Evolutionary conservation across 2,888 invertebrate species (phyloP).

Genomic region (Nezara viridula): DNA sequence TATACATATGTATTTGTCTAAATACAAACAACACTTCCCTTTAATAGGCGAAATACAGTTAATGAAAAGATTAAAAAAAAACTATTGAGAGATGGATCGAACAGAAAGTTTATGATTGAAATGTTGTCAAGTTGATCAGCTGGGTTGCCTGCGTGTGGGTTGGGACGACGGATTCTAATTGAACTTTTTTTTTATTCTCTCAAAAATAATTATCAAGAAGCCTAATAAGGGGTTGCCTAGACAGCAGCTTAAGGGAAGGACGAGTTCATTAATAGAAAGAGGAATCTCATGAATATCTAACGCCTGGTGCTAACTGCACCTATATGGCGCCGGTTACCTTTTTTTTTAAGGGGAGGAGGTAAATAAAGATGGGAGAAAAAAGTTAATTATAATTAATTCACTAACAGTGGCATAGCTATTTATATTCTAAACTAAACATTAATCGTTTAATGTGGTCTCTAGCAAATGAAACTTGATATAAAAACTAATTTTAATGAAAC

Average conservation of each 20-base stretch:
- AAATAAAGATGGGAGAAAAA: too few species aligned
- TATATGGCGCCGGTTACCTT: not conserved
- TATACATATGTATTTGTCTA: too few species aligned
- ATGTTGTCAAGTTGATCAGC: not conserved
- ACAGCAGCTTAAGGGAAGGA: constrained; percentile 16
- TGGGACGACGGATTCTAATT: not conserved
- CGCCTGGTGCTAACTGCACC: not conserved
- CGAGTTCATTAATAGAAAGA: constrained; percentile 17
- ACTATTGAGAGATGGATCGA: not conserved
- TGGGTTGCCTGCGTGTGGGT: not conserved
- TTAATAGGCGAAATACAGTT: too few species aligned
- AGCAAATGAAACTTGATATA: too few species aligned
- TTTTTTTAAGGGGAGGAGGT: too few species aligned
- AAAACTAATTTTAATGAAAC: too few species aligned
- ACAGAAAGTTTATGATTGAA: not conserved
- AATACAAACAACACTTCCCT: too few species aligned
- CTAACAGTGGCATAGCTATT: too few species aligned
- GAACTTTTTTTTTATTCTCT: constrained; percentile 20
- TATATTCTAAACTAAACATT: too few species aligned
- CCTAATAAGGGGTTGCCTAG: constrained; percentile 36
- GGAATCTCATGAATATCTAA: not conserved
- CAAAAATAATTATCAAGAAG: constrained; percentile 35
- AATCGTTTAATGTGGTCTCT: too few species aligned
- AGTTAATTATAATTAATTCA: too few species aligned
- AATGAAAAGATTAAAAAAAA: too few species aligned